Percentiles rank a stretch among this genome's conserved stretches.
These are phyloP conservation scores for Amiota mariae DNA, from an alignment of 2,888 invertebrate genomes.

Conservation along the genomic window DNA sequence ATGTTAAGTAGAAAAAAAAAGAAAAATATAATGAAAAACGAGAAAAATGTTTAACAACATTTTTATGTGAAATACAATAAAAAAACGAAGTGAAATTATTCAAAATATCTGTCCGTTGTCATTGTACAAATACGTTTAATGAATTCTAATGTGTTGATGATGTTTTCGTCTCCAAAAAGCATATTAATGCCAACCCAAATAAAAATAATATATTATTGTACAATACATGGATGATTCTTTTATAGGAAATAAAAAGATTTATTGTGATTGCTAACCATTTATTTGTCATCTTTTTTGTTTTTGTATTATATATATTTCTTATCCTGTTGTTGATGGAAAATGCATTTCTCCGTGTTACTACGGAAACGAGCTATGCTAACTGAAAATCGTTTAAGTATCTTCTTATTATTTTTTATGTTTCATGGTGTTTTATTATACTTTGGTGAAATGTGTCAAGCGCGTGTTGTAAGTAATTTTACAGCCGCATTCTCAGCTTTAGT, in stretches of 20 bases:
- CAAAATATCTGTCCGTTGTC: neutral
- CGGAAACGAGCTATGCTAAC: too few relatives aligned
- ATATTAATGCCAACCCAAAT: neutral
- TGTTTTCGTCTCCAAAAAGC: neutral
- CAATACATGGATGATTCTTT: neutral
- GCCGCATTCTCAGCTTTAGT: neutral
- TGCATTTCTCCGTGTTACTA: too few relatives aligned
- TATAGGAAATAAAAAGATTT: neutral
- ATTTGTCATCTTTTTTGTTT: neutral
- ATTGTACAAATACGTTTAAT: conserved; percentile 14
- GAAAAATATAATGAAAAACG: neutral
- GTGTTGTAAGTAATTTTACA: neutral
- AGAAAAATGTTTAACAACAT: neutral
- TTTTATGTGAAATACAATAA: neutral
- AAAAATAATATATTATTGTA: neutral
- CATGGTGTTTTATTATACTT: neutral
- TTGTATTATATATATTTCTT: neutral
- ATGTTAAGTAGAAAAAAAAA: neutral
- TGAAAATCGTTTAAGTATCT: neutral
- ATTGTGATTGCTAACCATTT: neutral
- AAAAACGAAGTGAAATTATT: neutral
- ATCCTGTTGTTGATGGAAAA: neutral
- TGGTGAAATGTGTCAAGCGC: conserved; percentile 23
- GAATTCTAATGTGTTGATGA: conserved; percentile 16
- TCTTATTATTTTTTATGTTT: conserved; percentile 10